These are phyloP conservation scores for Semnopithecus entellus DNA, from an alignment of 2,113 vertebrate genomes.

Conservation along the genomic window DNA sequence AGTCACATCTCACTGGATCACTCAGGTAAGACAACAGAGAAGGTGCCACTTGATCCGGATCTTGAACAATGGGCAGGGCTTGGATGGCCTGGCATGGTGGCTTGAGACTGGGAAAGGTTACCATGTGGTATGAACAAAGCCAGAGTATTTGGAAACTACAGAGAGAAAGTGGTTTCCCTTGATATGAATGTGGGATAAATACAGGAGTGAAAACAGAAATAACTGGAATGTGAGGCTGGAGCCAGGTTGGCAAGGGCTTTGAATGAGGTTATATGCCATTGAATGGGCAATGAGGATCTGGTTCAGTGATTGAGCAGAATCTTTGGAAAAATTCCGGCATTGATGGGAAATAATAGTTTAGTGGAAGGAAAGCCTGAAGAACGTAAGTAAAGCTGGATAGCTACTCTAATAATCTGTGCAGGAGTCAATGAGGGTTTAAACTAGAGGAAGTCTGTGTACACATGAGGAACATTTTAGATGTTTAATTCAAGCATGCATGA, in stretches of 20 bases:
- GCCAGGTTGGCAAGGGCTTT: background rate
- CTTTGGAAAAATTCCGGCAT: background rate
- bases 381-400: background rate
- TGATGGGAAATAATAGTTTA: background rate
- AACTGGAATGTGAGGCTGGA: background rate
- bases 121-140: background rate
- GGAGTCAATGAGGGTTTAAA: background rate
- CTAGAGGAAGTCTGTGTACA: background rate
- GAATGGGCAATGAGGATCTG: background rate
- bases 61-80: background rate
- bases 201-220: background rate
- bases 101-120: background rate
- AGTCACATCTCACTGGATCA: background rate
- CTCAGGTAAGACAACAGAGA: background rate
- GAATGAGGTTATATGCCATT: background rate
- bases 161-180: background rate
- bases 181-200: background rate
- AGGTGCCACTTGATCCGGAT: background rate
- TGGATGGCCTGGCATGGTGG: background rate
- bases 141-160: background rate
- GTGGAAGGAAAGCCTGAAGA: background rate
- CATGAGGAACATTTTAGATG: background rate
- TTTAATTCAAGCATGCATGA: background rate
- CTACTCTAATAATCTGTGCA: background rate
- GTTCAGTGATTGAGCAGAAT: background rate